phyloP scores from a whole-genome alignment of 1,140 invertebrate genomes.

The Andrena cerasifolii region DNA sequence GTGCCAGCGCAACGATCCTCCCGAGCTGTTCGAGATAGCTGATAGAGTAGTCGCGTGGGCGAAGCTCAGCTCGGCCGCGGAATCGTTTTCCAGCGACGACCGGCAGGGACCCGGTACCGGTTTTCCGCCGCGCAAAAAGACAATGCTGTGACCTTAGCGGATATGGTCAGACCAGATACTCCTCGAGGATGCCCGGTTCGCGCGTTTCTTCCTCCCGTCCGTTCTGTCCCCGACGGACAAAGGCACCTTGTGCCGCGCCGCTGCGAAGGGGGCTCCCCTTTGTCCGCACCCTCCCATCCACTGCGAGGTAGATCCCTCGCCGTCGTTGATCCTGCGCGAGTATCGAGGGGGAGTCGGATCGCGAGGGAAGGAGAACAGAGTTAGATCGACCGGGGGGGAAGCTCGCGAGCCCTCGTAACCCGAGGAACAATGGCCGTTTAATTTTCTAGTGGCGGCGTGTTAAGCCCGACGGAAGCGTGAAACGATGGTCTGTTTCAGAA shows the following conservation, averaged over 20 bases:
- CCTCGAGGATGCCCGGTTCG: slow-evolving; percentile 51
- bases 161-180: slow-evolving; percentile 73
- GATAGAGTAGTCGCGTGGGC: slow-evolving; percentile 58
- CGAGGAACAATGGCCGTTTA: too few species aligned
- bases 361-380: too few species aligned
- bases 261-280: background rate
- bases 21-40: too few species aligned
- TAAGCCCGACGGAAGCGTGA: too few species aligned
- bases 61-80: slow-evolving; percentile 42
- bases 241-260: background rate
- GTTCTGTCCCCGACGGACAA: slow-evolving; percentile 2
- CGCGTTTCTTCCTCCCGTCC: slow-evolving; percentile 20
- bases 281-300: background rate
- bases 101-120: slow-evolving; percentile 64
- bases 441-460: too few species aligned
- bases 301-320: too few species aligned
- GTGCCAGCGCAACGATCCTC: too few species aligned
- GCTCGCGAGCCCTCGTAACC: too few species aligned
- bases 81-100: slow-evolving; percentile 47
- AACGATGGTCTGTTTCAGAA: slow-evolving; percentile 68
- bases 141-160: slow-evolving; percentile 72
- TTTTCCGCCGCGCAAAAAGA: slow-evolving; percentile 68
- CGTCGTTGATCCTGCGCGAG: too few species aligned
- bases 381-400: too few species aligned
- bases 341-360: too few species aligned